phyloP scores from a whole-genome alignment of 2,113 vertebrate genomes.

The Pterocles orientalis region DNA sequence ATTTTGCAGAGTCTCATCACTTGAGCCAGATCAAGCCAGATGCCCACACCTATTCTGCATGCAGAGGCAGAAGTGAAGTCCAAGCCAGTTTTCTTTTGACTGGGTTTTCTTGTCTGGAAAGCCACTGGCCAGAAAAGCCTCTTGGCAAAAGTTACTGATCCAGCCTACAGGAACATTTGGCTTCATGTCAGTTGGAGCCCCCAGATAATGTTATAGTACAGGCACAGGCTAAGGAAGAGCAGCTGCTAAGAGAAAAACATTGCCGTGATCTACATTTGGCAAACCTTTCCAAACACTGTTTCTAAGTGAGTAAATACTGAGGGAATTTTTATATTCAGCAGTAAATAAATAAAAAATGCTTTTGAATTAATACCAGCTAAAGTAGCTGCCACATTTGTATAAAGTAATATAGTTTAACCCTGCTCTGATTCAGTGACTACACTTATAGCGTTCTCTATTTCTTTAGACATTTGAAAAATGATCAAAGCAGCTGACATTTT shows the following conservation, averaged over 20 bases:
- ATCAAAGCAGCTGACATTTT: not conserved
- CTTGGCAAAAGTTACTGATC: not conserved
- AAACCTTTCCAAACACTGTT: not conserved
- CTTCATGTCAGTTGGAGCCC: not conserved
- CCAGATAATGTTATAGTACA: not conserved
- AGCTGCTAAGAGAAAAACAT: not conserved
- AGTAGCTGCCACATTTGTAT: not conserved
- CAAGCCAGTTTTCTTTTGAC: not conserved
- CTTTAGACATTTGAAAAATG: not conserved
- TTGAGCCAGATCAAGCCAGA: not conserved
- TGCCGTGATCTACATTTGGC: not conserved
- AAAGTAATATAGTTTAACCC: not conserved
- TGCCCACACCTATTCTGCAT: not conserved
- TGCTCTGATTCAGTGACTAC: not conserved
- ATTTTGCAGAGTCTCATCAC: not conserved
- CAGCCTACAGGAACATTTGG: not conserved
- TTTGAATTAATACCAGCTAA: not conserved
- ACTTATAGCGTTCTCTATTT: not conserved
- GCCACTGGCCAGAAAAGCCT: not conserved
- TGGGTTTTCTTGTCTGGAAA: not conserved
- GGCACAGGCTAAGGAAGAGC: not conserved
- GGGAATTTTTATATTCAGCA: not conserved
- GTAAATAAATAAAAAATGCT: conserved; percentile 4
- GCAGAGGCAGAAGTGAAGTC: not conserved
- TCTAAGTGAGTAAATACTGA: not conserved